Evolutionary conservation across 2,888 invertebrate genomes (phyloP), one percentile per base, ranked within the genome.

Genomic region (Eudemis profundana): DNA sequence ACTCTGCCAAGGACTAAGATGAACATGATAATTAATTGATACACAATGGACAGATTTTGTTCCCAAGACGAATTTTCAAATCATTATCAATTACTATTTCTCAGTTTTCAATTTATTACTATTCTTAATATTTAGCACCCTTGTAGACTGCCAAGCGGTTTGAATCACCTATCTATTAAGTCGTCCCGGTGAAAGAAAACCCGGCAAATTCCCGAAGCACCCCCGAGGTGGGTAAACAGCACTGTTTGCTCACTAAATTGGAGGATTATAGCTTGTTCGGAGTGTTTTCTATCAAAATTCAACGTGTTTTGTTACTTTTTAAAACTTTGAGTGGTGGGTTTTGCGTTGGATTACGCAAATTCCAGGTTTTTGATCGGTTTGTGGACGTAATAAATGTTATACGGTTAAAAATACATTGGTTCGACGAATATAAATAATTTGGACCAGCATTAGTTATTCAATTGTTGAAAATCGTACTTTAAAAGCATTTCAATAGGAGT

Each of bases 201-300:
- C 67, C 69, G 65, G 60, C 53, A 66, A 69, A 69, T 70, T 72
- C 67, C 66, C 70, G 69, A 61, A 69, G 57, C 57, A 51, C 57
- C 57, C 14, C 44, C 57, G 44, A 36, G 79, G 69, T 64, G 69
- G 60, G 76, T 77, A 82, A 82, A 83, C 82, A 82, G 70, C 69
- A 53, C 46, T 83, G 83, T 83, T 82, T 83, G 77, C 78, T 73
- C 69, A 75, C 76, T 78, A 82, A 81, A 83, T 83, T 83, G 83
- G 78, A 57, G 81, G 80, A 82, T 83, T 82, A 83, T 76, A 74
- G 74, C 73, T 69, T 72, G 78, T 75, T 76, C 75, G 68, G 69
- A 70, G 68, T 71, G 47, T 64, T 65, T 65, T 65, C 65, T 65
- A 65, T 65, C 65, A 65, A 65, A 65, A 65, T 65, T 65, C 59